Evolutionary conservation across 1,140 invertebrate genomes (phyloP), one percentile per base, ranked within the genome.

Genomic region (Euura saliciscinereae): DNA sequence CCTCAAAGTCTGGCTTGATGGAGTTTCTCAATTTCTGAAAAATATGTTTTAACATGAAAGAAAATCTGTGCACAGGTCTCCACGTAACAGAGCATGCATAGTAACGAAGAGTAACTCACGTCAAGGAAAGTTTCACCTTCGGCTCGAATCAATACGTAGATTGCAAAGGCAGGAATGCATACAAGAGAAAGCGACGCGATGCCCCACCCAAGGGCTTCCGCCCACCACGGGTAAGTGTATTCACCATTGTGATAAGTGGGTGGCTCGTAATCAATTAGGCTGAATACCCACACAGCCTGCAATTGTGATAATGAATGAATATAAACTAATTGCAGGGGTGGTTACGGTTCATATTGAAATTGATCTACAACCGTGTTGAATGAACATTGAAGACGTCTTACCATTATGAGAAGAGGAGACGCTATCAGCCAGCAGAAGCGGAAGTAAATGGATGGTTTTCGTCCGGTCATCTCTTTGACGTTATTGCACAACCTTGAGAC

Each of bases 401-500:
- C 93, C 86, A 97, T 90, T 72, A 98, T 92, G 28, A 96, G 86
- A 13, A 94, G 86, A 28, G 96, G 96, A 11, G 95, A 91, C 1
- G 94, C 90, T 68, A 95, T 86, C 11, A 94, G 89, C 96, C 96
- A 97, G 81, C 96, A 97, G 74, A 93, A 92, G 74, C 93, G 91
- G 79, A 97, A 94, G 85, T 97, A 97, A 3, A 92, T 80, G 1
- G 92, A 93, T 0, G 96, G 95, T 70, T 90, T 85, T 13, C 89
- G 88, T 71, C 95, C 95, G 11, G 95, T 97, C 95, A 98, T 97
- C 80, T 96, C 93, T 82, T 94, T 91, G 6, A 97, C 91, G 83
- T 97, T 96, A 75, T 89, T 90, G 3, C 93, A 92, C 66, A 98
- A 82, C 74, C 94, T 89, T 51, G 90, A 90, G 0, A 94, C 93